A percentile compares a stretch with the other conserved stretches of the same genome.
Evolutionary conservation across 2,797 vertebrate genomes (phyloP).

Genomic region (Pantherophis vulpinus): DNA sequence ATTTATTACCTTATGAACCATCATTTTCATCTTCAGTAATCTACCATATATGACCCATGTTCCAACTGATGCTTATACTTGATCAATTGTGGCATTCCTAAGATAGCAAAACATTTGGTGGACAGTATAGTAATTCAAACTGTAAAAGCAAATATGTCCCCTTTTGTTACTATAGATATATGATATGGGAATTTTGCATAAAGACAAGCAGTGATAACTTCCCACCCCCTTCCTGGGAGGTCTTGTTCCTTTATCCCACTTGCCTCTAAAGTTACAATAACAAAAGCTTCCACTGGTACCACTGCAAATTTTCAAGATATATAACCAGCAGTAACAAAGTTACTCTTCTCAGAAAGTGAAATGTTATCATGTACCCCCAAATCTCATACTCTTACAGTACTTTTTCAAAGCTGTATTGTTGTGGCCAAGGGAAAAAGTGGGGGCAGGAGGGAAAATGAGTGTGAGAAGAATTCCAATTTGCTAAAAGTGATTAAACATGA

Average conservation of each 20-base stretch:
- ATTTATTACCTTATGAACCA: neutral
- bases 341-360: neutral
- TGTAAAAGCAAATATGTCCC: neutral
- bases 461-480: neutral
- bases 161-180: neutral
- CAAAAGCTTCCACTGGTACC: neutral
- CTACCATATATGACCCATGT: neutral
- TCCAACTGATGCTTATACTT: neutral
- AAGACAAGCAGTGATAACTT: neutral
- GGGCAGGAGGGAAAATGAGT: neutral
- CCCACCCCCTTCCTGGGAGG: neutral
- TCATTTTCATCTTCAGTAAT: neutral
- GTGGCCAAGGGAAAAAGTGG: neutral
- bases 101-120: neutral
- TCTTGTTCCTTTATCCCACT: neutral
- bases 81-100: neutral
- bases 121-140: neutral
- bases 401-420: neutral
- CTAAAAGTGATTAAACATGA: neutral
- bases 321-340: neutral
- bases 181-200: neutral
- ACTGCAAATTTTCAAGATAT: neutral
- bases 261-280: neutral
- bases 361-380: neutral
- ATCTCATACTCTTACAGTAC: neutral